Evolutionary conservation across 1,140 invertebrate species (phyloP), one percentile per base, ranked within the genome.

Genomic region (Lepidostoma basale): DNA sequence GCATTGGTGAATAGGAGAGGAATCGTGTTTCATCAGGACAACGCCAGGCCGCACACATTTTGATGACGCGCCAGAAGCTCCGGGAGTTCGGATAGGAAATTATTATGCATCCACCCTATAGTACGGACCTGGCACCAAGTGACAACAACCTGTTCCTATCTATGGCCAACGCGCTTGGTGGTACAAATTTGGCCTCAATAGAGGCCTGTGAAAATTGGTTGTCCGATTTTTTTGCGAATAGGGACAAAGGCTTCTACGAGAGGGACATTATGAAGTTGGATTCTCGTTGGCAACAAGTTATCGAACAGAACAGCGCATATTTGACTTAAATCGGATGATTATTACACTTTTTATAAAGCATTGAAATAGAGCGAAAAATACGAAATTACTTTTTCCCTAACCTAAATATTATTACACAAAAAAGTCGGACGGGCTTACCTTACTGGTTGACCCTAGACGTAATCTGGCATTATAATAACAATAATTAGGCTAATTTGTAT

Each of bases 231-330:
- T 52, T 25, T 52, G 47, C 25, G 10, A 25, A 52, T 52, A 52
- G 20, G 42, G 42, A 25, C 47, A 52, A 52, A 10, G 22, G 25
- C 25, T 25, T 25, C 1, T 52, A 52, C 47, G 47, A 52, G 42
- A 45, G 42, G 42, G 42, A 18, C 42, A 45, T 45, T 45, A 45
- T 45, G n/a, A 36, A 36, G 42, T 45, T 45, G 42, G 14, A 45
- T 45, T 45, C 42, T 45, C 42, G 42, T 45, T 45, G 42, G 42
- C 42, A 45, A 45, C 42, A 45, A 45, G 42, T 45, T 45, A 45
- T 45, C 42, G 42, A 45, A 45, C 42, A 45, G 42, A 45, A 45
- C 42, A 3, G 42, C 14, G 42, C 42, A 45, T 45, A 45, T 45
- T 45, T 45, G 2, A 45, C 42, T 45, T 45, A 45, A 45, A 56